phyloP scores from a whole-genome alignment of 64 coral and sea anemone species.

The Dendronephthya gigantea region DNA sequence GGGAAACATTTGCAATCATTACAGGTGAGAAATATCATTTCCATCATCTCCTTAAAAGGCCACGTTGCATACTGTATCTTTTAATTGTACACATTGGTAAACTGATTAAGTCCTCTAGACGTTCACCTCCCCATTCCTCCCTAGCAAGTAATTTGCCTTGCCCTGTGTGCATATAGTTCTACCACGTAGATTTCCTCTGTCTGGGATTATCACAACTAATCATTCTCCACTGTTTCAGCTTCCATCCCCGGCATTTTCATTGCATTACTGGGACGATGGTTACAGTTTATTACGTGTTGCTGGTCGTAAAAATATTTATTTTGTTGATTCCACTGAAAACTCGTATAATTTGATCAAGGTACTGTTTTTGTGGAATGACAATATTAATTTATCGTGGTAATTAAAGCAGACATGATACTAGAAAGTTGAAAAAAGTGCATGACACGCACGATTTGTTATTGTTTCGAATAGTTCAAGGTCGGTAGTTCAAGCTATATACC shows the following conservation, averaged over 20 bases:
- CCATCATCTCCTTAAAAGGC: no score
- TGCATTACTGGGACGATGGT: background rate
- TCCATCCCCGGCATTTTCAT: background rate
- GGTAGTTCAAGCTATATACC: no score
- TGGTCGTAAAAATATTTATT: background rate
- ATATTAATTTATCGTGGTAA: no score
- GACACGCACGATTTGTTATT: background rate
- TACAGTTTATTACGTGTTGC: background rate
- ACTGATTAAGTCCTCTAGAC: no score
- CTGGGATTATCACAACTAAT: background rate
- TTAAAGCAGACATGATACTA: no score
- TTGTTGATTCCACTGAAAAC: background rate
- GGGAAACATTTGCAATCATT: conserved; percentile 57
- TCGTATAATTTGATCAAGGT: background rate
- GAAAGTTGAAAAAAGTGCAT: no score
- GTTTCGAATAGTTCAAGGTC: background rate
- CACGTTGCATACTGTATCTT: no score
- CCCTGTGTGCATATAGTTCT: no score
- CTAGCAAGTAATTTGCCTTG: no score
- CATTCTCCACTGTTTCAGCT: background rate
- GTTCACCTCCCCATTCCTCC: no score
- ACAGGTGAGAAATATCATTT: conserved; percentile 39
- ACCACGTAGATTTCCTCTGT: no score
- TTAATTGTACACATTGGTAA: no score
- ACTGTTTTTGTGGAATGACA: background rate